These are phyloP conservation scores for Axea sp. DNA, from an alignment of 2,888 invertebrate genomes.

Conservation along the genomic window DNA sequence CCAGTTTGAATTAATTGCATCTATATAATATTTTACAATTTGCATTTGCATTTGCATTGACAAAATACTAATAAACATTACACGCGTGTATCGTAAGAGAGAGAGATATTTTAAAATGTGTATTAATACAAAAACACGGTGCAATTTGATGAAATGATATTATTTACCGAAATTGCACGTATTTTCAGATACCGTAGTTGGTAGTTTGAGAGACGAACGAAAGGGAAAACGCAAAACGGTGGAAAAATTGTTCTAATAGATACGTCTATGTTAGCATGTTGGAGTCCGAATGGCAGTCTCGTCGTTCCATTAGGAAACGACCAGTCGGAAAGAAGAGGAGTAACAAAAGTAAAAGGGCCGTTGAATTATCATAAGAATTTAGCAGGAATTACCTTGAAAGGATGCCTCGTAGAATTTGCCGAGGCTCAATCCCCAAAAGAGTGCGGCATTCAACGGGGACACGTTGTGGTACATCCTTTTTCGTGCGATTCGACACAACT, in stretches of 20 bases:
- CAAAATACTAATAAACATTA: no score
- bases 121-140: no score
- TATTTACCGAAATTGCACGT: no score
- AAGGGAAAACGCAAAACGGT: no score
- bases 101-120: no score
- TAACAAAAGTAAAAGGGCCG: constrained; percentile 42
- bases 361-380: constrained; percentile 56
- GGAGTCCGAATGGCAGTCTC: not conserved
- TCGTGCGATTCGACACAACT: constrained; percentile 40
- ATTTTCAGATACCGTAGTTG: no score
- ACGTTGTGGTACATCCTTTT: constrained; percentile 76
- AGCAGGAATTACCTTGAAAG: constrained; percentile 60
- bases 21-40: not conserved
- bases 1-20: not conserved
- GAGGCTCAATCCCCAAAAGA: constrained; percentile 73
- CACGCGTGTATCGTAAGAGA: no score
- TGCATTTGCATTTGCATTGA: no score
- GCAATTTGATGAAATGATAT: no score
- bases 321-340: constrained; percentile 4
- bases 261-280: constrained; percentile 4
- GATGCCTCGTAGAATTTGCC: constrained; percentile 63
- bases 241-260: constrained; percentile 11
- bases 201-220: no score
- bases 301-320: constrained; percentile 20
- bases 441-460: constrained; percentile 70